Evolutionary conservation across 2,888 invertebrate species (phyloP).

Genomic region (Acleris holmiana): DNA sequence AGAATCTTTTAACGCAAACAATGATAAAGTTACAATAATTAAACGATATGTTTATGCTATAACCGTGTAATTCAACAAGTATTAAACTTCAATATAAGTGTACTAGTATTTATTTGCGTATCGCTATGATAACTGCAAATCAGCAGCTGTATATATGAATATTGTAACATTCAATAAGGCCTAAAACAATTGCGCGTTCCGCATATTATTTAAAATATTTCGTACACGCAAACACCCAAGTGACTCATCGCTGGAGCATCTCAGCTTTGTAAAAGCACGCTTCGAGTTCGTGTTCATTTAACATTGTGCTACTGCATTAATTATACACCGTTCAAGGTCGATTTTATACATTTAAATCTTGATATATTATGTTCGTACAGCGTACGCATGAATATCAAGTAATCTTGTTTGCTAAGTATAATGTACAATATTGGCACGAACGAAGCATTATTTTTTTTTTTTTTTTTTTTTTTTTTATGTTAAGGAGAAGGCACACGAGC

Average conservation of each 20-base stretch:
- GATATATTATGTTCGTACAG: constrained; percentile 27
- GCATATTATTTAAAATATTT: constrained; percentile 27
- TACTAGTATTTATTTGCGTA: constrained; percentile 47
- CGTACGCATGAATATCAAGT: constrained; percentile 29
- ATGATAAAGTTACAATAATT: constrained; percentile 49
- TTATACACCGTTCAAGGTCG: constrained; percentile 29
- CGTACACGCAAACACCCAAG: constrained; percentile 6
- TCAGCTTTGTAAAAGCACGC: constrained; percentile 17
- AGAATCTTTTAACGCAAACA: constrained; percentile 57
- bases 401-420: constrained; percentile 24
- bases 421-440: neutral
- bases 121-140: constrained; percentile 32
- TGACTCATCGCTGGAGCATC: constrained; percentile 27
- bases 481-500: no score
- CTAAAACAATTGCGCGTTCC: constrained; percentile 28
- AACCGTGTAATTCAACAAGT: constrained; percentile 30
- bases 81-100: constrained; percentile 27
- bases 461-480: no score
- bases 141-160: constrained; percentile 20
- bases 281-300: constrained; percentile 20
- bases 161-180: constrained; percentile 30
- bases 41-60: constrained; percentile 46
- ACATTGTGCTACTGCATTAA: constrained; percentile 26
- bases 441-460: no score
- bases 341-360: constrained; percentile 12